Base-by-base conservation (phyloP, 2,888 invertebrate species). In the Hyalella azteca region DNA sequence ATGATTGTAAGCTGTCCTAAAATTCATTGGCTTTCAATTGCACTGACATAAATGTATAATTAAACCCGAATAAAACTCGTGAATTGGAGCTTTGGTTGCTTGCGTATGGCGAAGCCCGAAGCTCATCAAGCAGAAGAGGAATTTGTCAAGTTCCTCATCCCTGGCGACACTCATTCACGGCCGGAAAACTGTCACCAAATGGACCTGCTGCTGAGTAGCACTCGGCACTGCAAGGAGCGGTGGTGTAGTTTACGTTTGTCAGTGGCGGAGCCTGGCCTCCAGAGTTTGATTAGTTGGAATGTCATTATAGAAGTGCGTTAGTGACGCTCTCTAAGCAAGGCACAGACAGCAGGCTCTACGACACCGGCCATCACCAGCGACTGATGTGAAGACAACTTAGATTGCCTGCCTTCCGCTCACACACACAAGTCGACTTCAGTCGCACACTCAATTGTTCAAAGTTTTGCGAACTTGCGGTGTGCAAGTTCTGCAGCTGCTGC, bases 241-340 rank as follows among this genome's bases (percentile, higher is more conserved):
- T 66, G 45, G 66, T 4, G 54, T 29, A 66, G 36, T 66, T 66
- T 66, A 36, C 66, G 66, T 36, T 32, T 66, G 66, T 66, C 66
- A 66, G 66, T 29, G 36, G 29, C 66, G 66, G 36, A 32, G 32
- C 36, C 36, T 36, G 66, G 4, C 66, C 66, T 66, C 36, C 36
- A 66, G 66, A 66, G 66, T 66, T 66, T 66, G 66, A 66, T 66
- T 66, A 66, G 66, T 66, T 66, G 66, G 66, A 66, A 66, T 66
- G 36, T 36, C 66, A 66, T 66, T 66, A 66, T 36, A 32, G 36
- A 36, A 36, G 29, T 13, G 66, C 66, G 66, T 66, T 66, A 66
- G 66, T n/a, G 36, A 45, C 66, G 19, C 26, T 32, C 32, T 19
- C 36, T 66, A 66, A 66, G 66, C 66, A 66, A 66, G 66, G 66